phyloP scores from a whole-genome alignment of 2,888 invertebrate species.

The Dorcus parallelipipedus region DNA sequence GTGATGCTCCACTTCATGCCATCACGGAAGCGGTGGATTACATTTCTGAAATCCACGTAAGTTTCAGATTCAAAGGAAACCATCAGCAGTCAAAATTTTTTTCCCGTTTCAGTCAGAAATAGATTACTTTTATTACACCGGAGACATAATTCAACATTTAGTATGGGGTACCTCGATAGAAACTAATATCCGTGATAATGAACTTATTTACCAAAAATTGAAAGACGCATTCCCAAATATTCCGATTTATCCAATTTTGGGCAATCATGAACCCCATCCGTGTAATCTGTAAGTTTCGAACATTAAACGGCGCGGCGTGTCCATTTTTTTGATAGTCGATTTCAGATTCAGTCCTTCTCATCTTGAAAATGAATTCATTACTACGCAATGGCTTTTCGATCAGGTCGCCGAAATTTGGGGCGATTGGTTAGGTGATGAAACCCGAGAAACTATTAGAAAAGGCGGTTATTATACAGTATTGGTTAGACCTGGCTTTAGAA shows the following conservation, averaged over 20 bases:
- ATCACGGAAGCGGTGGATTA: conserved; percentile 55
- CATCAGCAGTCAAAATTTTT: neutral
- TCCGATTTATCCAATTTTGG: conserved; percentile 59
- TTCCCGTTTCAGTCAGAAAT: conserved; percentile 12
- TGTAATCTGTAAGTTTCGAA: conserved; percentile 67
- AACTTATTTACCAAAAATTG: conserved; percentile 49
- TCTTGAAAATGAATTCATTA: conserved; percentile 39
- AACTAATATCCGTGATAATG: conserved; percentile 59
- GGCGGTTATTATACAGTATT: conserved; percentile 77
- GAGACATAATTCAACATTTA: conserved; percentile 81
- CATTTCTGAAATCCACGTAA: conserved; percentile 17
- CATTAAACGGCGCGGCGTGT: too few relatives aligned
- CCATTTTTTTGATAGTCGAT: neutral
- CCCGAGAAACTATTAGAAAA: conserved; percentile 56
- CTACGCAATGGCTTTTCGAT: conserved; percentile 74
- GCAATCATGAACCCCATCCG: conserved; percentile 72
- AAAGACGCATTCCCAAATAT: conserved; percentile 50
- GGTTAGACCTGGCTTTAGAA: conserved; percentile 65
- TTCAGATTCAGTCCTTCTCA: conserved; percentile 36
- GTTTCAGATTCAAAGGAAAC: neutral
- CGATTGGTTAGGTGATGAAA: conserved; percentile 64
- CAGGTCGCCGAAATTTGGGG: conserved; percentile 68
- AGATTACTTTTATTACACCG: conserved; percentile 75
- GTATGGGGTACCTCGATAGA: conserved; percentile 77
- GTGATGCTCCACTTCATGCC: conserved; percentile 70